Base-by-base conservation (phyloP, 2,113 vertebrate genomes). In the Barbus barbus region DNA sequence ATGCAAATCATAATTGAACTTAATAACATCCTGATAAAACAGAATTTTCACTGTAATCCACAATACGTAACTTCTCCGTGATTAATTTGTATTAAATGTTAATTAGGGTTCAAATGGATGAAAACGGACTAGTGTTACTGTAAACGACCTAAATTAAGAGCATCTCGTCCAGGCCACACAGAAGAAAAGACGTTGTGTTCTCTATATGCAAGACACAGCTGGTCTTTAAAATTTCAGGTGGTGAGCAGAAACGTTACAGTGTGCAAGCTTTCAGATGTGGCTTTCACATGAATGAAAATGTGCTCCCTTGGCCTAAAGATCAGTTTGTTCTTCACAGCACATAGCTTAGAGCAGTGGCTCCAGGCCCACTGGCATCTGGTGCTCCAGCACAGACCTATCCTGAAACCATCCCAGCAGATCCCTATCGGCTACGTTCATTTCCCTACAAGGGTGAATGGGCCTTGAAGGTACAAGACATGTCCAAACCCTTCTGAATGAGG, bases 361-460 rank as follows among this genome's bases (percentile, higher is more conserved):
- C 60, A 77, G 78, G 85, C 82, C 78, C 75, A 53, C 76, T 84
- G 86, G 78, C 83, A 87, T 77, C 71, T 56, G 48, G 46, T 65
- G 65, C 56, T 72, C 22, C 69, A 82, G 44, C 56, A 79, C 56
- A 82, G 82, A 5, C 36, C 36, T 38, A 6, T 38, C 3, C 48
- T 89, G 90, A 87, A 91, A 91, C 75, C 85, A 91, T 93, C 90
- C 87, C 67, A 85, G 87, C 90, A 91, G 92, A 93, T 92, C 89
- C 41, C 81, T 92, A 92, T 94, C 93, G 85, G 72, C 58, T 38
- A 38, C 36, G 9, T 72, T 78, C 5, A 8, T 69, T 79, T 65
- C 51, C 79, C 11, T 8, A 44, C 24, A 58, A 36, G 28, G 41
- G 11, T 73, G 78, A 65, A 60, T 22, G 1, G 18, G 51, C 31